A percentile compares a stretch with the other conserved stretches of the same genome.
phyloP scores from a whole-genome alignment of 30 jellyfish, hydroid and myxozoan genomes.

The Aurelia aurita complex sp. Pacific region DNA sequence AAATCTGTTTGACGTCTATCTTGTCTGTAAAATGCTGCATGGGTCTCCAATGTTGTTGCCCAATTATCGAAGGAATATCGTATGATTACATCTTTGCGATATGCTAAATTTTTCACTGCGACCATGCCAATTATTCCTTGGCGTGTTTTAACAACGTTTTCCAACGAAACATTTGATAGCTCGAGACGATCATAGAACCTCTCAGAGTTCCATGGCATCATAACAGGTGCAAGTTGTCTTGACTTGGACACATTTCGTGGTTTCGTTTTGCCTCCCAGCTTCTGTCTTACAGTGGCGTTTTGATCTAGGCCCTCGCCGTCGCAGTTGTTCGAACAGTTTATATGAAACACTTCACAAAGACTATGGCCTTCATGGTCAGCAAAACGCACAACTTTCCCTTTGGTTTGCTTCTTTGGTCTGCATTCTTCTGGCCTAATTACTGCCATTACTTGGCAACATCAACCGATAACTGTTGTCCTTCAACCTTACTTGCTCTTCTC shows the following conservation, averaged over 20 bases:
- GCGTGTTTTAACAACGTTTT: conserved; percentile 30
- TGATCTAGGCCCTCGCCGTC: not conserved
- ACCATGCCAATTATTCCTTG: conserved; percentile 72
- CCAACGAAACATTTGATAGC: conserved; percentile 33
- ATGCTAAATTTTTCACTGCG: conserved; percentile 85
- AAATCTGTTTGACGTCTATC: conserved; percentile 62
- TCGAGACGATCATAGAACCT: conserved; percentile 3
- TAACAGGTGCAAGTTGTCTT: conserved; percentile 2
- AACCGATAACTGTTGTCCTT: no score
- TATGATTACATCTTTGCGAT: conserved; percentile 42
- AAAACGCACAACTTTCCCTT: conserved; percentile 76
- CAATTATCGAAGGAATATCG: conserved; percentile 77
- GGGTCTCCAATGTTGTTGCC: conserved; percentile 51
- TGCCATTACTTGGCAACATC: no score
- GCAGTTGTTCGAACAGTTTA: conserved; percentile 16
- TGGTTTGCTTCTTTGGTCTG: conserved; percentile 10
- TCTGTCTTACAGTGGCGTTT: not conserved
- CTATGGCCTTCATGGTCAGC: conserved; percentile 93
- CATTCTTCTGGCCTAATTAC: no score
- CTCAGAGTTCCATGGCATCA: conserved; percentile 36
- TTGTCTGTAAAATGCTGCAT: conserved; percentile 66
- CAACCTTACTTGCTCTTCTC: no score
- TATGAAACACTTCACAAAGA: conserved; percentile 69
- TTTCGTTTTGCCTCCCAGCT: not conserved
- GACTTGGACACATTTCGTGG: conserved; percentile 21